phyloP scores from a whole-genome alignment of 2,888 invertebrate species.

The Charanyca ferruginea region DNA sequence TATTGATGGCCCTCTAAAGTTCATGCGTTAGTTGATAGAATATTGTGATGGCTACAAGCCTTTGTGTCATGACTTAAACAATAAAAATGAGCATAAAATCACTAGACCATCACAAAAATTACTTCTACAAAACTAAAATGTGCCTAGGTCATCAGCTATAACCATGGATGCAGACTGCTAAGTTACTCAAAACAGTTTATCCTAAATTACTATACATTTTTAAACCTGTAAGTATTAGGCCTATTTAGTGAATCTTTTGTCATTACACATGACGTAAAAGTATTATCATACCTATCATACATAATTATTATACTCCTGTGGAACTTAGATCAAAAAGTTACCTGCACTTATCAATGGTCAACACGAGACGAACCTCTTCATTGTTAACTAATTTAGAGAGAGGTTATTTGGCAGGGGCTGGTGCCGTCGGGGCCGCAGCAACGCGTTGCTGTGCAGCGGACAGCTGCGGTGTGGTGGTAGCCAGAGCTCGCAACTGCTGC shows the following conservation, averaged over 20 bases:
- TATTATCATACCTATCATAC: not conserved
- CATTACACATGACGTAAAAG: not conserved
- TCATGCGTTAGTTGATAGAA: not conserved
- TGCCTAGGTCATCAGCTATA: not conserved
- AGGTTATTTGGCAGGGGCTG: constrained; percentile 77
- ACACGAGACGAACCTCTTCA: constrained; percentile 2
- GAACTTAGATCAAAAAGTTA: constrained; percentile 9
- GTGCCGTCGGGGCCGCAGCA: constrained; percentile 85
- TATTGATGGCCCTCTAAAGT: not conserved
- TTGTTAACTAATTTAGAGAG: constrained; percentile 10
- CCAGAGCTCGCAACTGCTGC: constrained; percentile 92
- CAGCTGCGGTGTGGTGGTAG: constrained; percentile 88
- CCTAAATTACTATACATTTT: not conserved
- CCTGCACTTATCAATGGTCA: not conserved
- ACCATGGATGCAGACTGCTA: not conserved
- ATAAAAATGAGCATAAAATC: not conserved
- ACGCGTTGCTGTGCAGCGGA: constrained; percentile 87
- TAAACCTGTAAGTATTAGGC: constrained; percentile 7
- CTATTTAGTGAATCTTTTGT: not conserved
- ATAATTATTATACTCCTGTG: not conserved
- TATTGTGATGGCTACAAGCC: not conserved
- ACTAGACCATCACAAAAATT: not conserved
- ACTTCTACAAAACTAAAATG: not conserved
- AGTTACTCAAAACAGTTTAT: not conserved
- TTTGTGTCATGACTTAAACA: not conserved